Evolutionary conservation across 2,113 vertebrate species (phyloP).

Genomic region (Corythornis madagascariensis): DNA sequence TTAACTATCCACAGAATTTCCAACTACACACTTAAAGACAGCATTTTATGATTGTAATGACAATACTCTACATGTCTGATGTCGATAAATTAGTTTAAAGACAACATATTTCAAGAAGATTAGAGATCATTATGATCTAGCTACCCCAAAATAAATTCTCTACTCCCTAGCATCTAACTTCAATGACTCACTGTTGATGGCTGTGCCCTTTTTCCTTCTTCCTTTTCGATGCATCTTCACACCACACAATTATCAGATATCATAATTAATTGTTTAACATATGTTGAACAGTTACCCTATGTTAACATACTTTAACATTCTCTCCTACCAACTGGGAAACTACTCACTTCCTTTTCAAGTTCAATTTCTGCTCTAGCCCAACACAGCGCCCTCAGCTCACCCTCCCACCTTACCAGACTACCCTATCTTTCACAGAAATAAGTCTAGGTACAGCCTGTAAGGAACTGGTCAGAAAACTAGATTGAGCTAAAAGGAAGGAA

Average conservation of each 20-base stretch:
- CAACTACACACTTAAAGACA: conserved; percentile 58
- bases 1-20: conserved; percentile 69
- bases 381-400: background rate
- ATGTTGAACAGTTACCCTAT: background rate
- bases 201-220: background rate
- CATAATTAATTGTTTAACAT: background rate
- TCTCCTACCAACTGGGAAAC: background rate
- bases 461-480: background rate
- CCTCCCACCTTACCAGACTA: background rate
- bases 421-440: background rate
- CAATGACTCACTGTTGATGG: background rate
- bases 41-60: conserved; percentile 65
- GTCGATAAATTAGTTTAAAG: conserved; percentile 58
- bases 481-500: background rate
- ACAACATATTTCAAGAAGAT: conserved; percentile 42
- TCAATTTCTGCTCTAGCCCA: background rate
- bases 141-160: conserved; percentile 3
- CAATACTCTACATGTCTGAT: conserved; percentile 55
- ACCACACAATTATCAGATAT: background rate
- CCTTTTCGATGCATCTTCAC: background rate
- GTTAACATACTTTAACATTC: background rate
- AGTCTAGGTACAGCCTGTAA: background rate
- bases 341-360: background rate
- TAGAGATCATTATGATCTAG: background rate
- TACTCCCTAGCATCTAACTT: background rate